Evolutionary conservation across 2,888 invertebrate genomes (phyloP).

Genomic region (Liposcelis brunnea): DNA sequence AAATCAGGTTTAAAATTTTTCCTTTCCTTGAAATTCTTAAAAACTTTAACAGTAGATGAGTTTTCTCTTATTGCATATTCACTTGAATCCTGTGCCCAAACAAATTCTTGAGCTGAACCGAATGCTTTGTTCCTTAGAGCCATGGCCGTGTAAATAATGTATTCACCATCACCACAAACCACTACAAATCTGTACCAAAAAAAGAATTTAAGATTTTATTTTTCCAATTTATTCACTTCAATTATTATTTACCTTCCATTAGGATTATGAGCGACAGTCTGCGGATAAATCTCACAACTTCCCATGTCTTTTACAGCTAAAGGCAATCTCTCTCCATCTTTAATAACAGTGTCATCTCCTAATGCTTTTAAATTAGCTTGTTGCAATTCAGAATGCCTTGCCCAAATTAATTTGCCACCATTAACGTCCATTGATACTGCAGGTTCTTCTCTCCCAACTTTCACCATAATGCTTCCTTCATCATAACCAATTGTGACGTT

Average conservation of each 20-base stretch:
- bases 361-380: conserved; percentile 84
- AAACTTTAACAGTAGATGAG: conserved; percentile 77
- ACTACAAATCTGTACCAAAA: conserved; percentile 50
- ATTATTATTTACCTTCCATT: conserved; percentile 58
- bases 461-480: conserved; percentile 89
- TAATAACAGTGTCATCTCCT: conserved; percentile 58
- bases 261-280: conserved; percentile 94
- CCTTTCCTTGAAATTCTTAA: conserved; percentile 96
- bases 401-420: conserved; percentile 99
- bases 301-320: conserved; percentile 98
- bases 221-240: conserved; percentile 26
- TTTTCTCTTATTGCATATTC: conserved; percentile 82
- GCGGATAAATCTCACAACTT: conserved; percentile 97
- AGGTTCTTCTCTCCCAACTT: conserved; percentile 95
- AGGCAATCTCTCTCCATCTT: conserved; percentile 84
- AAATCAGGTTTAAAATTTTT: conserved; percentile 92
- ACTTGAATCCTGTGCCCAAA: conserved; percentile 94
- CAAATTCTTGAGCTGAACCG: conserved; percentile 95
- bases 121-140: conserved; percentile 97
- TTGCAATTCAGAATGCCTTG: conserved; percentile 94
- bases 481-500: conserved; percentile 93
- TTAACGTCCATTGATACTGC: conserved; percentile 98
- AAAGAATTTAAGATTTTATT: conserved; percentile 8
- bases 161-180: conserved; percentile 98
- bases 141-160: conserved; percentile 99